Percentiles rank a stretch among this genome's conserved stretches.
These are phyloP conservation scores for Neuroterus valhalla DNA, from an alignment of 1,140 invertebrate genomes.

Conservation along the genomic window DNA sequence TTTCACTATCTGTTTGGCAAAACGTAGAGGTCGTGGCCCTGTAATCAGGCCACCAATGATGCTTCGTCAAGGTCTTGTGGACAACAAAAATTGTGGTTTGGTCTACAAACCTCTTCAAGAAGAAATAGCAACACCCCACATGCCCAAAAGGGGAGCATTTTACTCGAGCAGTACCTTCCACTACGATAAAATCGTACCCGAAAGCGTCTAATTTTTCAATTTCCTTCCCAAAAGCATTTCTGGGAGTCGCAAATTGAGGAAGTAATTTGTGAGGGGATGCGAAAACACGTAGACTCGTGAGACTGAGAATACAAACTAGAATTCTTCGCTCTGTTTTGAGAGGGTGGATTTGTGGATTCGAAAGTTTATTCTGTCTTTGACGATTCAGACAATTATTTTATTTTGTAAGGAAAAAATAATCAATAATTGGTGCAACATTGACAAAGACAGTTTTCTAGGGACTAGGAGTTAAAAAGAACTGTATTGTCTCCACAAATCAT, in stretches of 20 bases:
- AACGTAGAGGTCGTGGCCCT: conserved; percentile 64
- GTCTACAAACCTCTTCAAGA: conserved; percentile 76
- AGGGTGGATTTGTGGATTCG: not conserved
- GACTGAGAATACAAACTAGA: conserved; percentile 7
- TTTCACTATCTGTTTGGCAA: conserved; percentile 59
- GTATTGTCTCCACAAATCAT: not conserved
- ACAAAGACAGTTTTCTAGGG: not conserved
- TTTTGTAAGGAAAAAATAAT: not conserved
- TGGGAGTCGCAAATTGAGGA: not conserved
- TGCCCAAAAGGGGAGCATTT: conserved; percentile 76
- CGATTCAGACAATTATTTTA: no score
- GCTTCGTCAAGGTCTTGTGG: conserved; percentile 65
- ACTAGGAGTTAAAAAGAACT: not conserved
- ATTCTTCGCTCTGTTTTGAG: conserved; percentile 2
- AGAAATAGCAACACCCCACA: conserved; percentile 70
- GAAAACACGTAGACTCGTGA: conserved; percentile 12
- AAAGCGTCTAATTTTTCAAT: conserved; percentile 74
- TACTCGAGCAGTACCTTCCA: conserved; percentile 80
- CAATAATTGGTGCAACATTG: not conserved
- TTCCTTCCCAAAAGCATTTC: conserved; percentile 6
- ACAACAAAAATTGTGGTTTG: conserved; percentile 71
- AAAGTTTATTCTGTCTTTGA: not conserved
- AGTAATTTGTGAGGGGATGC: not conserved
- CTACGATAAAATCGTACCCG: conserved; percentile 79
- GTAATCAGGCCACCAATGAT: conserved; percentile 70